Base-by-base conservation (phyloP, 2,797 vertebrate genomes). In the Sebastes matsubarae region DNA sequence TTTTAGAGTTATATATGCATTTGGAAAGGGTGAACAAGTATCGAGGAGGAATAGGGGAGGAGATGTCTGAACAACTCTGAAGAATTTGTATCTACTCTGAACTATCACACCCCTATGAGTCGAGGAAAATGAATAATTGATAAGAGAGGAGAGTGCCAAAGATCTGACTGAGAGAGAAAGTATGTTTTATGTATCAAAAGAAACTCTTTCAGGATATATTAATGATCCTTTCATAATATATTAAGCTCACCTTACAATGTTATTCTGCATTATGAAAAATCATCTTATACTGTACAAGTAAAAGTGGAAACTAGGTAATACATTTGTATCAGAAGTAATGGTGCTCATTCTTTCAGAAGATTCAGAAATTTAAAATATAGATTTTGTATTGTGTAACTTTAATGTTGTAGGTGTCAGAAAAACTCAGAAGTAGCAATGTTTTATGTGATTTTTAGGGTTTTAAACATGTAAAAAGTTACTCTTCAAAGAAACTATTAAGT, bases 81-180 rank as follows among this genome's bases (percentile, higher is more conserved):
- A 75, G 71, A 77, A 72, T 66, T 63, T 79, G 42, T 74, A 75
- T 75, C 36, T 60, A 20, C 72, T 71, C 54, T 81, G 70, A 81
- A 76, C 42, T 36, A 71, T 81, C 36, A 57, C 54, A 38, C 59
- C 68, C 63, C 69, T 30, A 59, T 55, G 70, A 84, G 52, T 79
- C 2, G 22, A 68, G 30, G 20, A 67, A 50, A 67, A 79, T 91
- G 1, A 89, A 90, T 90, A 59, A 87, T 85, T 77, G 64, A 86
- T 77, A 29, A 78, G 52, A n/a, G 16, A 63, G 13, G 20, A 66
- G 34, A 63, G 66, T 1, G 54, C 42, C 65, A 72, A 72, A 78
- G 61, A 82, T 79, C 76, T 79, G 68, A 79, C 68, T 66, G 46
- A 64, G 52, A 69, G 42, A 69, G 29, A 80, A 75, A 76, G 81